A percentile compares a stretch with the other conserved stretches of the same genome.
Conservation (phyloP, 2,888 invertebrate genomes). For the Lissocephala sabroskyi region DNA sequence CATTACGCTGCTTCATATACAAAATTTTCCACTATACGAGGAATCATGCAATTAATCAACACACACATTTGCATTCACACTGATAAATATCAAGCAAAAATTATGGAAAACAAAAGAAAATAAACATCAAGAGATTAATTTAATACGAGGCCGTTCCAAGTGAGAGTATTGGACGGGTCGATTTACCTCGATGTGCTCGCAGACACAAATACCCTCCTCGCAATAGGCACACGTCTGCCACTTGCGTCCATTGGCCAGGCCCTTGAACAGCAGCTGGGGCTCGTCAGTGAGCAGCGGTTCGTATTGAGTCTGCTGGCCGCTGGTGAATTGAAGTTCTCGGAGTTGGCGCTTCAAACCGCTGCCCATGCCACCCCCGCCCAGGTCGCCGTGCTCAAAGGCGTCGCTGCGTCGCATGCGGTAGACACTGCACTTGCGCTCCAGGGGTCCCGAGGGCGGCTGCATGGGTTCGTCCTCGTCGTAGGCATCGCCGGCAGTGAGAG, state of each 20-base stretch:
- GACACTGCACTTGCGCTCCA: conserved; percentile 72
- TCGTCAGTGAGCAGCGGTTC: conserved; percentile 69
- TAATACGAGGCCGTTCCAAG: not conserved
- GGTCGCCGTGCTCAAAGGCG: conserved; percentile 54
- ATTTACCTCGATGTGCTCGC: conserved; percentile 73
- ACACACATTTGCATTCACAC: not conserved
- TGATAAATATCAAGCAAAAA: not conserved
- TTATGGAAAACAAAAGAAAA: not conserved
- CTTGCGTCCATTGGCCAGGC: conserved; percentile 67
- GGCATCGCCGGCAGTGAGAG: conserved; percentile 43
- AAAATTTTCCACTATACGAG: no score
- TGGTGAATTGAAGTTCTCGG: conserved; percentile 61
- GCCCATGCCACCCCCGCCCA: conserved; percentile 37
- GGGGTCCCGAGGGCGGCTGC: conserved; percentile 60
- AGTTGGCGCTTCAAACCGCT: conserved; percentile 56
- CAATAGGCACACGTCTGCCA: conserved; percentile 70
- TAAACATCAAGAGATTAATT: not conserved
- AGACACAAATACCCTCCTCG: conserved; percentile 72
- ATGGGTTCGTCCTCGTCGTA: conserved; percentile 57
- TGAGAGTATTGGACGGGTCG: no score
- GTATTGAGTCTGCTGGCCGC: conserved; percentile 61
- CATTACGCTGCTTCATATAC: no score
- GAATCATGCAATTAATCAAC: no score
- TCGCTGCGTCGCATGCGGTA: conserved; percentile 71
- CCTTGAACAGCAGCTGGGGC: conserved; percentile 68